Conservation (phyloP, 2,888 invertebrate genomes). For the Litoditis marina region DNA sequence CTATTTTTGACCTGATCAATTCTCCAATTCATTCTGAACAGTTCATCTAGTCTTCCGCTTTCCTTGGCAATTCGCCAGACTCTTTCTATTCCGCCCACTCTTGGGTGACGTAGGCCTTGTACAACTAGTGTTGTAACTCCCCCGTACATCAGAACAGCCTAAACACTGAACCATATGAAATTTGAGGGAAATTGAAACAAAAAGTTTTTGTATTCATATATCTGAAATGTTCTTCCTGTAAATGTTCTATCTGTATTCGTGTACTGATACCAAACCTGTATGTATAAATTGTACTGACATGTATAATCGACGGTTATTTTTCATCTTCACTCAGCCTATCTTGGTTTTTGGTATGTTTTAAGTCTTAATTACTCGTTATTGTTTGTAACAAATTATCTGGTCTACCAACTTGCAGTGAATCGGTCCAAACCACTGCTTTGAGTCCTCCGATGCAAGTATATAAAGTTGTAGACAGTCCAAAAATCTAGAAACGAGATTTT, state of each 20-base stretch:
- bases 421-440: constrained; percentile 54
- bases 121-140: constrained; percentile 47
- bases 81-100: constrained; percentile 44
- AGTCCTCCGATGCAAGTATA: constrained; percentile 53
- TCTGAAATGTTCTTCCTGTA: no score
- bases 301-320: no score
- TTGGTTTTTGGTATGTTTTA: no score
- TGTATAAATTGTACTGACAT: no score
- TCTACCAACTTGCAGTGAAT: constrained; percentile 36
- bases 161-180: no score
- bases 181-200: no score
- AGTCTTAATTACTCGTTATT: no score
- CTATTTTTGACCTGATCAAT: constrained; percentile 33
- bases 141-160: constrained; percentile 52
- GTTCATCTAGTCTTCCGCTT: constrained; percentile 40
- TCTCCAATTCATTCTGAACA: constrained; percentile 35
- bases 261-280: no score
- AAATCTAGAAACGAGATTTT: constrained; percentile 41
- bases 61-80: constrained; percentile 43
- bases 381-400: neutral
- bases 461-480: constrained; percentile 46
- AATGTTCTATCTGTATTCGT: no score
- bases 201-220: no score
- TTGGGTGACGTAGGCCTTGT: constrained; percentile 43
- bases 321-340: no score